Evolutionary conservation across 2,797 vertebrate genomes (phyloP).

Genomic region (Agapornis canus): DNA sequence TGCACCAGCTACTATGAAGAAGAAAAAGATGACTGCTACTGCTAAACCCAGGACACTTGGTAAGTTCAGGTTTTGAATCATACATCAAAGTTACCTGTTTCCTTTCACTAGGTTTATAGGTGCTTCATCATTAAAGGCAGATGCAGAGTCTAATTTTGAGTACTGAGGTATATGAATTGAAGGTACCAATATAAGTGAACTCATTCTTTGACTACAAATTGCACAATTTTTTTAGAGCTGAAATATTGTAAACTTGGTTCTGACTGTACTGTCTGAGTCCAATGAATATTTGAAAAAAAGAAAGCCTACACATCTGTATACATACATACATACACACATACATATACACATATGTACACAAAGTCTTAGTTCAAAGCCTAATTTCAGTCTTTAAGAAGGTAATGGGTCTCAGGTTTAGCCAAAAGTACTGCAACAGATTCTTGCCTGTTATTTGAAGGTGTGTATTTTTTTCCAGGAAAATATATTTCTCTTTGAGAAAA

Average conservation of each 20-base stretch:
- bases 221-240: background rate
- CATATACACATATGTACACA: background rate
- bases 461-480: background rate
- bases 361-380: background rate
- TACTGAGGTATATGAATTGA: background rate
- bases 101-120: background rate
- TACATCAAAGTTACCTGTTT: background rate
- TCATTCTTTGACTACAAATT: background rate
- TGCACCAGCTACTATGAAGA: too few species aligned
- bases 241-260: background rate
- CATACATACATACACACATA: background rate
- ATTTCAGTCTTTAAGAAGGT: background rate
- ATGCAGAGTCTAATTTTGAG: background rate
- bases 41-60: background rate
- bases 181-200: background rate
- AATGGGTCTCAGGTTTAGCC: background rate
- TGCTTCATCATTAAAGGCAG: background rate
- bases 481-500: background rate
- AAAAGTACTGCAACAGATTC: background rate
- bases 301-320: background rate
- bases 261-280: background rate
- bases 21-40: too few species aligned
- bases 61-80: background rate
- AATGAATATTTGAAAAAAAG: background rate
- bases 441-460: background rate